Percentiles rank a stretch among this genome's conserved stretches.
Conservation (phyloP, 2,113 vertebrate species). For the Zosterops japonicus region DNA sequence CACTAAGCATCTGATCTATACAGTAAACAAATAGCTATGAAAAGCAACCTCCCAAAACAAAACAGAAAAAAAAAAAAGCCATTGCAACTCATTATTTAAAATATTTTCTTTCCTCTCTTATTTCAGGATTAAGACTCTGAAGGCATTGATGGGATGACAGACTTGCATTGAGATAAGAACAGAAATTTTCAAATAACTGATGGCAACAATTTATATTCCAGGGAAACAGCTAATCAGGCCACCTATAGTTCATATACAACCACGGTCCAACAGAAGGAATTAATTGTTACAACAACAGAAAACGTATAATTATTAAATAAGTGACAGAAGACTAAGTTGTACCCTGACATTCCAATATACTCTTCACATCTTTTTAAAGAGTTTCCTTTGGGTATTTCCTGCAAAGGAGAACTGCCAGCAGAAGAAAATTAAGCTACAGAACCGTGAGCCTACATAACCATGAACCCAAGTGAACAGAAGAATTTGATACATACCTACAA, state of each 20-base stretch:
- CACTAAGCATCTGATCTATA: slow-evolving; percentile 47
- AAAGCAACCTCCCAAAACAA: neutral
- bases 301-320: neutral
- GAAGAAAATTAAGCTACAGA: slow-evolving; percentile 1
- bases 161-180: neutral
- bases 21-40: slow-evolving; percentile 46
- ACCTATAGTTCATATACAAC: neutral
- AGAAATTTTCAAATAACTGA: neutral
- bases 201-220: neutral
- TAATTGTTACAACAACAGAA: neutral
- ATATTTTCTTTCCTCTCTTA: neutral
- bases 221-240: neutral
- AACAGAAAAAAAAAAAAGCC: neutral
- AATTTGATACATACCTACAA: slow-evolving; percentile 13
- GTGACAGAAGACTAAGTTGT: neutral
- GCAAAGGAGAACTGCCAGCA: neutral
- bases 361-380: neutral
- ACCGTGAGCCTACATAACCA: neutral
- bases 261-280: neutral
- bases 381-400: neutral
- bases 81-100: neutral
- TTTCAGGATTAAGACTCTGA: neutral
- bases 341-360: neutral
- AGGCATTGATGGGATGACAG: neutral
- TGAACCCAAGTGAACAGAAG: slow-evolving; percentile 23